A percentile compares a stretch with the other conserved stretches of the same genome.
phyloP scores from a whole-genome alignment of 2,113 vertebrate genomes.

The Triplophysa rosa region DNA sequence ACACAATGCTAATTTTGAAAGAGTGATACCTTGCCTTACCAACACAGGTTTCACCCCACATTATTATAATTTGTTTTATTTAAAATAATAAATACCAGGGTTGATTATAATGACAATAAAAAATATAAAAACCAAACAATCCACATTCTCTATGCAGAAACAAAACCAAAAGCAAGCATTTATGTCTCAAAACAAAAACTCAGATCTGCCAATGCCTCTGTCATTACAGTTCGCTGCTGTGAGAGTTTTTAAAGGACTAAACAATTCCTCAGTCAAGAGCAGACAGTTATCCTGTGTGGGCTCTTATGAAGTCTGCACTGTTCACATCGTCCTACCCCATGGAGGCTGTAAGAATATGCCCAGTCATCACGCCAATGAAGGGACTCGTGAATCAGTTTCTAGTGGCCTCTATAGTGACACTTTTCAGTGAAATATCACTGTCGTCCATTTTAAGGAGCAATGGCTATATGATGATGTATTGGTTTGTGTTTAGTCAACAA shows the following conservation, averaged over 20 bases:
- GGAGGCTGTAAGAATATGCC: conserved; percentile 55
- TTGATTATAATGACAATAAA: not conserved
- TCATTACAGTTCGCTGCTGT: conserved; percentile 26
- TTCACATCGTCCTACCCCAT: conserved; percentile 27
- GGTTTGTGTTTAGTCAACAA: not conserved
- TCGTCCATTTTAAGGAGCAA: conserved; percentile 16
- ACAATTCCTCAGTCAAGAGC: conserved; percentile 55
- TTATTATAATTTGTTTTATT: not conserved
- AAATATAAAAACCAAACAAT: not conserved
- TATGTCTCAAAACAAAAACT: not conserved
- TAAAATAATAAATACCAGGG: not conserved
- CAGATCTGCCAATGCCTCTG: not conserved
- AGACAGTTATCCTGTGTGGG: conserved; percentile 59
- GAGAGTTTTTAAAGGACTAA: conserved; percentile 28
- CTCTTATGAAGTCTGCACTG: conserved; percentile 53
- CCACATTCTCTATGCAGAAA: not conserved
- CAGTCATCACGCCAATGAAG: conserved; percentile 55
- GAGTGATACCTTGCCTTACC: conserved; percentile 7
- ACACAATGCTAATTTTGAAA: conserved; percentile 28
- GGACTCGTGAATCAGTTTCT: conserved; percentile 42
- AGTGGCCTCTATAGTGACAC: not conserved
- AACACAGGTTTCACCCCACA: not conserved
- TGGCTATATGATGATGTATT: not conserved
- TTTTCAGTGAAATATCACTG: conserved; percentile 31
- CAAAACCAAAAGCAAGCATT: conserved; percentile 9